Evolutionary conservation across 2,888 invertebrate genomes (phyloP), one percentile per base, ranked within the genome.

Genomic region (Tiphia femorata): DNA sequence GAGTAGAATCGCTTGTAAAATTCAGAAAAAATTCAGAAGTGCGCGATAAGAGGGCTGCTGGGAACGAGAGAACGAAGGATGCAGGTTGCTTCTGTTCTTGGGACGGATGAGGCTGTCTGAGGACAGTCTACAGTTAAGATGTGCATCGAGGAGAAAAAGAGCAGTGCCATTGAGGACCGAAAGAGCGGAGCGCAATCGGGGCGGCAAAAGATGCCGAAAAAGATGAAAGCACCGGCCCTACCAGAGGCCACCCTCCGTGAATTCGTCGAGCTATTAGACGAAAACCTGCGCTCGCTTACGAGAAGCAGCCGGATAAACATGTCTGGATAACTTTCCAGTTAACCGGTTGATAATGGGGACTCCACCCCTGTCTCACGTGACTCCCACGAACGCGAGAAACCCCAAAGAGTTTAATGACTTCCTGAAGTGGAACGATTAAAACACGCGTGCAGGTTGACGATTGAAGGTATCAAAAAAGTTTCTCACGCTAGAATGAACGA

Each of bases 311-410:
- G 64, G 64, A 64, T 72, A 71, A 74, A 72, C 69, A 73, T 14
- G 33, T 40, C 30, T 50, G 66, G 73, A 77, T 77, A 76, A 76
- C 65, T 76, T 70, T 73, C 52, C 40, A 44, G 64, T 66, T 74
- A 78, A 79, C 76, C 70, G 77, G 77, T 69, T 72, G 74, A 77
- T 79, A 78, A 78, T 74, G 72, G 70, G 64, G 58, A 35, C 41
- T 60, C 54, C 54, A 38, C 49, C 42, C 35, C 41, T 29, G 41
- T 42, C 25, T 19, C 2, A 25, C 47, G 14, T n/a, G 33, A 33
- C 12, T n/a, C 33, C 33, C 12, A 14, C 3, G 25, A 8, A 8
- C 6, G 25, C 5, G 25, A 33, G 14, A 33, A 33, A 35, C 35
- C 6, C 4, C 12, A 12, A 33, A 33, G 12, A 29, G 12, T 23